Conservation (phyloP, 1,140 invertebrate genomes). For the Tetragnatha versicolor region DNA sequence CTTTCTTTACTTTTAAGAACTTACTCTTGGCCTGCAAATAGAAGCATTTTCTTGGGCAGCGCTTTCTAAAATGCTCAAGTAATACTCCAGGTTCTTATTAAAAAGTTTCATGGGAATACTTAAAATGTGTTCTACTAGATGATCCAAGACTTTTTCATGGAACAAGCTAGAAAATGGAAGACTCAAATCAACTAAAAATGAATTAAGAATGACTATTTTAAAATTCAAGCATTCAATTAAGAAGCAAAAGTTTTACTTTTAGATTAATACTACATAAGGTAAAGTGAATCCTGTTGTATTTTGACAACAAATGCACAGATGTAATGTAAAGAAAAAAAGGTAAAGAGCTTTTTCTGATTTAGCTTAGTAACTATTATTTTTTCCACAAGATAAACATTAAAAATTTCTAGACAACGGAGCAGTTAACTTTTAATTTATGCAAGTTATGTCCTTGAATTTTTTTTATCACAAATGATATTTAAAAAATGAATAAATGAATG, state of each 20-base stretch:
- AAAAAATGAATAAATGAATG: neutral
- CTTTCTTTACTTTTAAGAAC: neutral
- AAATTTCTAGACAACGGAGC: too few relatives aligned
- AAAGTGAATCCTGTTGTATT: neutral
- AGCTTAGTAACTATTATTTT: too few relatives aligned
- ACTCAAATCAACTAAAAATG: neutral
- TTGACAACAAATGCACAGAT: neutral
- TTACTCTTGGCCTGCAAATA: conserved; percentile 28
- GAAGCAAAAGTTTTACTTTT: neutral
- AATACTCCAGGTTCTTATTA: conserved; percentile 18
- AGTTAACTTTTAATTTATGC: too few relatives aligned
- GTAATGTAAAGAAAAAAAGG: neutral
- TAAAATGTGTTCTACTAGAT: conserved; percentile 37
- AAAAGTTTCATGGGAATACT: conserved; percentile 25
- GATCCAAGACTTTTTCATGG: conserved; percentile 5
- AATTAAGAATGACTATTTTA: neutral
- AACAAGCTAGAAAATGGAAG: conserved; percentile 22
- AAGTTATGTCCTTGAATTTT: too few relatives aligned
- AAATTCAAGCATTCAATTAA: neutral
- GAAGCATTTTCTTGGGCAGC: conserved; percentile 20
- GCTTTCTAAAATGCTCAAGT: conserved; percentile 30
- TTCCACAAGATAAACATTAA: too few relatives aligned
- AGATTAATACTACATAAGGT: neutral
- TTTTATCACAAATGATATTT: too few relatives aligned
- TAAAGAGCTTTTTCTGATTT: too few relatives aligned